Evolutionary conservation across 2,888 invertebrate genomes (phyloP), one percentile per base, ranked within the genome.

Genomic region (Dasypogon diadema): DNA sequence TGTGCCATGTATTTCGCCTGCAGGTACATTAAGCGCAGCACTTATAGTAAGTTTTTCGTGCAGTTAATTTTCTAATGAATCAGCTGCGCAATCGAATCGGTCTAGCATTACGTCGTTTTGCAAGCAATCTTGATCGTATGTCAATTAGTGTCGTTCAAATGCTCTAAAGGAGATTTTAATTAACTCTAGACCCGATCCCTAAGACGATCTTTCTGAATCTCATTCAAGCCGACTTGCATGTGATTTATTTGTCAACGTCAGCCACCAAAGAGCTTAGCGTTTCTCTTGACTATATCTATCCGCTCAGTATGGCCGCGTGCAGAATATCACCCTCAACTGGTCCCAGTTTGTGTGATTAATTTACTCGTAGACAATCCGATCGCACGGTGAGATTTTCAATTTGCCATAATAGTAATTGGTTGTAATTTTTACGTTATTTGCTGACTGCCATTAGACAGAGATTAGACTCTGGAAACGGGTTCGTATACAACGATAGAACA

Each of bases 371-470:
- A 37, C 63, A 21, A n/a, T 37, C 42, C 63, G 63, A 63, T 63
- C 34, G 37, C 63, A 63, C 18, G 37, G 37, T 42, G 63, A 42
- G 63, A 63, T 63, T 63, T 63, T 37, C 63, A 63, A 63, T 63
- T 63, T 63, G 63, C 63, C 63, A 63, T 63, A 42, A 63, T 21
- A 42, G 63, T 63, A 42, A 63, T 63, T 63, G 58, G 58, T 14
- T 58, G 58, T 30, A 58, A 58, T 58, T 58, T 16, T 30, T 16
- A 58, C 3, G 30, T 8, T 30, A 30, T 30, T 3, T 8, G 8
- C 30, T 30, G 4, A 30, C 30, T 30, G 3, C 30, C 8, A 30
- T 30, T 30, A 5, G 30, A 30, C 30, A 30, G 8, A 30, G 30
- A 30, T 30, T 30, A 30, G 58, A 58, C 30, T 30, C 4, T 30